These are phyloP conservation scores for Calonectris borealis DNA, from an alignment of 2,113 vertebrate species.

Conservation along the genomic window DNA sequence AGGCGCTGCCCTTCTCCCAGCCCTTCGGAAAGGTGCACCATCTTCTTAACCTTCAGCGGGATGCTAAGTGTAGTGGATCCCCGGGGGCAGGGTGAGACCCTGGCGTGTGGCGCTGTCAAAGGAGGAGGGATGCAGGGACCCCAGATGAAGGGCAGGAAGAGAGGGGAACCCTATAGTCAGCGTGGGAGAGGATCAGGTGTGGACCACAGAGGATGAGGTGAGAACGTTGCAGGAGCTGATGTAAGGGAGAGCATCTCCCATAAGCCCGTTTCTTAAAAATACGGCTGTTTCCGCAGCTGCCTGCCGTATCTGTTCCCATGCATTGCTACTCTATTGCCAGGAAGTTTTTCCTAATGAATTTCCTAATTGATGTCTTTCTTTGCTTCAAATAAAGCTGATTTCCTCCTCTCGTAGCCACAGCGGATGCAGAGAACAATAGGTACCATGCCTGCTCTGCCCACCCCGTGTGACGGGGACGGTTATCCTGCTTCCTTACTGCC, in stretches of 20 bases:
- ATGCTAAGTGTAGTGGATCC: neutral
- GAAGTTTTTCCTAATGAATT: constrained; percentile 37
- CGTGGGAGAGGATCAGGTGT: neutral
- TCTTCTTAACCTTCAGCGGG: too few relatives aligned
- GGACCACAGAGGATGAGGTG: neutral
- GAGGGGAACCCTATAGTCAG: neutral
- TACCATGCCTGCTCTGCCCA: neutral
- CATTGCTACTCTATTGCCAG: neutral
- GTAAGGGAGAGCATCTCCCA: neutral
- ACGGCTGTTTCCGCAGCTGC: neutral
- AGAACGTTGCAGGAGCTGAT: rapidly evolving
- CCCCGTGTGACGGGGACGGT: neutral
- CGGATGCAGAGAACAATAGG: constrained; percentile 42
- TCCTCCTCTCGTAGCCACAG: neutral
- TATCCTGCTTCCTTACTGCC: neutral
- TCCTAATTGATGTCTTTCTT: constrained; percentile 6
- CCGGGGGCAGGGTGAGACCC: neutral
- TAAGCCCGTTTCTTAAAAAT: neutral
- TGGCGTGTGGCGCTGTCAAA: neutral
- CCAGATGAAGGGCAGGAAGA: neutral
- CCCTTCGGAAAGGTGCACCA: neutral
- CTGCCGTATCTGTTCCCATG: neutral
- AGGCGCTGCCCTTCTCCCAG: neutral
- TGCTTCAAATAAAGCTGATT: constrained; percentile 8
- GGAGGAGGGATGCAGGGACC: neutral